Evolutionary conservation across 1,140 invertebrate genomes (phyloP).

Genomic region (Adoxophyes honmai): DNA sequence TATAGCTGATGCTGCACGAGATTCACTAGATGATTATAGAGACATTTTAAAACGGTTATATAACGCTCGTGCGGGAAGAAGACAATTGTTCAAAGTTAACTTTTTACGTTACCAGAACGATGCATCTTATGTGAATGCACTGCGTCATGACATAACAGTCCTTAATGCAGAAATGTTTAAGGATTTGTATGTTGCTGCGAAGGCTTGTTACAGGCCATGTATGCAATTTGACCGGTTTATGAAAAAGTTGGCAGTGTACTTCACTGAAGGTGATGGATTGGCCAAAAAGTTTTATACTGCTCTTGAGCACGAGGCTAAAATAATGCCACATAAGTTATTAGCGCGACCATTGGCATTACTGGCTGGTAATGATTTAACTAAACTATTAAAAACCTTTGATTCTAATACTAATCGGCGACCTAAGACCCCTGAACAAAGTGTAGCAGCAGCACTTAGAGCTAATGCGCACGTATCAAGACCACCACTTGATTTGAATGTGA

Average conservation of each 20-base stretch:
- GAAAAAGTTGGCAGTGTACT: conserved; percentile 38
- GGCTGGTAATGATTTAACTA: not conserved
- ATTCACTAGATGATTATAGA: conserved; percentile 20
- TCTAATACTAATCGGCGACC: not conserved
- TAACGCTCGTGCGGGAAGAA: conserved; percentile 29
- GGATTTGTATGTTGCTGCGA: too few species aligned
- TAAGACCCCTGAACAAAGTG: not conserved
- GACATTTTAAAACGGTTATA: conserved; percentile 32
- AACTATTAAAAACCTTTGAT: conserved; percentile 11
- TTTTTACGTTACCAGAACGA: conserved; percentile 32
- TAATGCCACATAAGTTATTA: conserved; percentile 20
- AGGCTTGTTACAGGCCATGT: too few species aligned
- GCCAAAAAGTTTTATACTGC: conserved; percentile 26
- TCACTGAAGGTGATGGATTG: conserved; percentile 37
- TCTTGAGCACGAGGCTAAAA: conserved; percentile 22
- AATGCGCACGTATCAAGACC: conserved; percentile 35
- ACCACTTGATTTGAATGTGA: conserved; percentile 28
- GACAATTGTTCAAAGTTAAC: conserved; percentile 32
- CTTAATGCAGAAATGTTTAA: not conserved
- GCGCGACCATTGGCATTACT: conserved; percentile 20
- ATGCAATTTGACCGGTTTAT: conserved; percentile 23
- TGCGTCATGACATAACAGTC: conserved; percentile 23
- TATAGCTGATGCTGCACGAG: conserved; percentile 19
- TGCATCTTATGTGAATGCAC: conserved; percentile 40
- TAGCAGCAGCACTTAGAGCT: conserved; percentile 33